Base-by-base conservation (phyloP, 2,888 invertebrate species). In the Campoletis raptor region DNA sequence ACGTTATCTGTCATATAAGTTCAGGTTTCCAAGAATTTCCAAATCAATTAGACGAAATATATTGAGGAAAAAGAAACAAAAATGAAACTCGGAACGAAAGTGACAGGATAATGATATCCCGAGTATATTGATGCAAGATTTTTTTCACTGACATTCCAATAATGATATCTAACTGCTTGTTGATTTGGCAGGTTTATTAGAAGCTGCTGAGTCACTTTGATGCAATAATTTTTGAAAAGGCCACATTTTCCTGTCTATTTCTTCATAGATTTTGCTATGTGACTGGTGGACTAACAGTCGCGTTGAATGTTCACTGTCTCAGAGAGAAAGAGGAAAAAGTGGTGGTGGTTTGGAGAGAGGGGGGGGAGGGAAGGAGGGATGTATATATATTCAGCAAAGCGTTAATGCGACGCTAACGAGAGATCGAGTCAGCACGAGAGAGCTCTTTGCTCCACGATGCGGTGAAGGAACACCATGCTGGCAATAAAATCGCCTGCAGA, bases 371-470 rank as follows among this genome's bases (percentile, higher is more conserved):
- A 40, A 48, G 40, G 64, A 74, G 30, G 61, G 24, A 52, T 6
- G 64, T 73, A 74, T 54, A 69, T 78, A 78, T 52, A 78, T 57
- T 79, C 85, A 83, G 81, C 85, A 79, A 80, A 85, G 85, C 85
- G 85, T 85, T 85, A 85, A 85, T 82, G 85, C 85, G 76, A 83
- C 82, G 85, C 85, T 85, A 85, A 85, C 85, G 82, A 85, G 85
- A 74, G 74, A 76, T 52, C 74, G 82, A 76, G 82, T 52, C 61
- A 80, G 72, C 57, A 48, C 45, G 45, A 80, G 45, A 80, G 70
- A 80, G 80, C 45, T 80, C 70, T 61, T 72, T 72, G 80, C 80
- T 72, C 24, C 70, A 37, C 85, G 82, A 80, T 76, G 82, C 85
- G 79, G 64, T 24, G 74, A 80, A 83, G 74, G 61, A 81, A 80